phyloP scores from a whole-genome alignment of 2,888 invertebrate species.

The Tubulanus polymorphus region DNA sequence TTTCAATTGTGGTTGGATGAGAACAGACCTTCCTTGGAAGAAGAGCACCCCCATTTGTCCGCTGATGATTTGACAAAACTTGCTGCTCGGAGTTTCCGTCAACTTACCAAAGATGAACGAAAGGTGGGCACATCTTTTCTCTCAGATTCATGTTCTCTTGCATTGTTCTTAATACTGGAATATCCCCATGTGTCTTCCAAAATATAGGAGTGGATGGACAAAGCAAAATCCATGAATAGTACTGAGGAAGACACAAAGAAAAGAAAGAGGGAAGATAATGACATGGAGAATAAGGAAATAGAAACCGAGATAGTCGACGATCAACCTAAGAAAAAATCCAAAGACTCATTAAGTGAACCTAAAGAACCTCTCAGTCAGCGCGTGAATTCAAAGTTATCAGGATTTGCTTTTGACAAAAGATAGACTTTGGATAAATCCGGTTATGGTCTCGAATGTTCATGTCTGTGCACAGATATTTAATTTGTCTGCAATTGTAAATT shows the following conservation, averaged over 20 bases:
- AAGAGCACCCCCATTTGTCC: constrained; percentile 34
- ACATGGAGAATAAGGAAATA: constrained; percentile 11
- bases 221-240: constrained; percentile 20
- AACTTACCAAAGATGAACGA: constrained; percentile 36
- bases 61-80: constrained; percentile 30
- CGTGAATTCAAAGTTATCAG: too few species aligned
- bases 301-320: too few species aligned
- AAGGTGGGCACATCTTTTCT: constrained; percentile 26
- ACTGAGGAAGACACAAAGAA: constrained; percentile 7
- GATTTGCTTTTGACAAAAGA: too few species aligned
- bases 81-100: constrained; percentile 37
- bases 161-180: neutral
- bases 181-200: neutral
- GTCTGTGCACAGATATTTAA: too few species aligned
- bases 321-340: too few species aligned
- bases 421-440: too few species aligned
- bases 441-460: too few species aligned
- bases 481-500: too few species aligned
- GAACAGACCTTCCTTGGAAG: constrained; percentile 25
- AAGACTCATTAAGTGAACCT: too few species aligned
- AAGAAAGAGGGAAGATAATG: constrained; percentile 27
- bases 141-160: neutral
- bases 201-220: constrained; percentile 30
- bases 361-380: too few species aligned
- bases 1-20: constrained; percentile 44